Base-by-base conservation (phyloP, 2,797 vertebrate species). In the Protonibea diacanthus region DNA sequence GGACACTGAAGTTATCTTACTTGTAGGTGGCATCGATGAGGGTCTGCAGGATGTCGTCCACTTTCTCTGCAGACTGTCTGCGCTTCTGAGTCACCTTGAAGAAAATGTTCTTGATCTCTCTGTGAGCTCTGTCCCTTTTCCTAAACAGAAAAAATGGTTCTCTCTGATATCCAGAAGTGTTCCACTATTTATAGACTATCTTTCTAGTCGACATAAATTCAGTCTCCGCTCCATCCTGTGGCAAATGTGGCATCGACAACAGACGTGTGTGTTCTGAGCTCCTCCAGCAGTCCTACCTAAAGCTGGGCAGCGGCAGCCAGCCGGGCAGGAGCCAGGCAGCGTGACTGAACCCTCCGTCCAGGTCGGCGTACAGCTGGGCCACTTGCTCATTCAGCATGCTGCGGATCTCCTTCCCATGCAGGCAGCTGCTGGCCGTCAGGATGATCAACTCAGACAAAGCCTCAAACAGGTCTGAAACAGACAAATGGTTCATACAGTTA, bases 261-360 rank as follows among this genome's bases (percentile, higher is more conserved):
- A 25, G 12, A 10, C 13, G 21, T 27, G 25, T 65, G 10, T 65
- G 2, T 45, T 2, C 6, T 42, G 20, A 14, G 29, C 11, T 17
- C 15, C 15, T 20, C 1, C 51, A 4, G 21, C 4, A 3, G 3
- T 68, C 74, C 13, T 91, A 99, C 98, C 98, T 98, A 96, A 99
- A 99, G 89, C 98, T 99, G 0, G 98, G 98, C 86, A 99, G 91
- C 14, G 98, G 98, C 45, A 99, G 93, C 98, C 98, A 99, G 2
- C 95, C 95, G 0, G 98, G 98, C 82, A 99, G 93, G 0, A 99
- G 96, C 98, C 98, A 99, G 64, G 98, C 98, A 2, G 95, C 97
- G 0, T 97, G 98, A 69, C 94, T 97, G 86, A 99, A 99, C 1
- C 98, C 98, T 52, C 98, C 98, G 11, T 99, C 98, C 93, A 99